Conservation (phyloP, 2,113 vertebrate genomes). For the Chloebia gouldiae region DNA sequence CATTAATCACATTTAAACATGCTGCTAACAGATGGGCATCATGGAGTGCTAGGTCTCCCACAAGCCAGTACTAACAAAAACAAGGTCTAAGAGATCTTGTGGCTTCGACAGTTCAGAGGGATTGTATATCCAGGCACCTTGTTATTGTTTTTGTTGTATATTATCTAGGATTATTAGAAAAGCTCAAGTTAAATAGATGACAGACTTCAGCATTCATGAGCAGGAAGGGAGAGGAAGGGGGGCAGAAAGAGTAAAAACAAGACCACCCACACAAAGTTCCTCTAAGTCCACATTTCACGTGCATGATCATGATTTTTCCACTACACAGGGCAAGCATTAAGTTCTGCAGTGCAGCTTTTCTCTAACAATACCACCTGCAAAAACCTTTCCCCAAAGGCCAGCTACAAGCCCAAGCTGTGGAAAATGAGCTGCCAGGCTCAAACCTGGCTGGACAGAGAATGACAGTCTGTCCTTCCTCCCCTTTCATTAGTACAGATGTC, state of each 20-base stretch:
- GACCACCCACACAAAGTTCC: slow-evolving; percentile 40
- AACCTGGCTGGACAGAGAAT: neutral
- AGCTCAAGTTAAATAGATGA: slow-evolving; percentile 34
- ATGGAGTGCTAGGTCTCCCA: neutral
- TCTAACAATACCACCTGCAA: neutral
- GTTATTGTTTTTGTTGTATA: slow-evolving; percentile 17
- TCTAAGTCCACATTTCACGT: neutral
- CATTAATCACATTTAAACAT: slow-evolving; percentile 57
- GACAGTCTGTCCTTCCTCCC: slow-evolving; percentile 6
- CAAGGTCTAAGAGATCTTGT: slow-evolving; percentile 2
- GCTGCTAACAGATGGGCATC: slow-evolving; percentile 57
- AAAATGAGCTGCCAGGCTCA: neutral
- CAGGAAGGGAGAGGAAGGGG: neutral
- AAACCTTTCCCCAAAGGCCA: neutral
- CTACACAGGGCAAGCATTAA: neutral
- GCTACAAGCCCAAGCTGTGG: neutral
- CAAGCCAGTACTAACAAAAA: slow-evolving; percentile 42
- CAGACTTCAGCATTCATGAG: neutral
- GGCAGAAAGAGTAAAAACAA: slow-evolving; percentile 25
- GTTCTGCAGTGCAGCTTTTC: neutral
- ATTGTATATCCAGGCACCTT: neutral
- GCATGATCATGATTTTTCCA: neutral
- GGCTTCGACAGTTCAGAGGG: slow-evolving; percentile 11
- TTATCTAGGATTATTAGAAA: slow-evolving; percentile 34
- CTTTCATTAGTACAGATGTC: slow-evolving; percentile 5